Conservation (phyloP, 2,888 invertebrate genomes). For the Temnothorax rugatulus region DNA sequence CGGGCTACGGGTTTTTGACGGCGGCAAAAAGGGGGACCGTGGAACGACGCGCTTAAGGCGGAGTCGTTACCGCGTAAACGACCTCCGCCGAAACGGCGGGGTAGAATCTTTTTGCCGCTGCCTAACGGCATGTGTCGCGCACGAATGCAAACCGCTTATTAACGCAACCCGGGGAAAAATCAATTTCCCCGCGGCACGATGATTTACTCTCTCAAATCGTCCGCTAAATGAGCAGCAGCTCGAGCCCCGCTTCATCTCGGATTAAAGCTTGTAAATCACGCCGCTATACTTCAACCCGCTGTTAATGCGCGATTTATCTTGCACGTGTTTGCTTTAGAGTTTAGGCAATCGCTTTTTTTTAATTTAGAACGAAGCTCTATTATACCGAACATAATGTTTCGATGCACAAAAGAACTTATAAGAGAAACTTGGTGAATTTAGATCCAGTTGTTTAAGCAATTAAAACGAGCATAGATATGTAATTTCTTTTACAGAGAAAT, state of each 20-base stretch:
- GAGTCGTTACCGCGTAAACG: constrained; percentile 45
- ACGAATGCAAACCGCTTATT: constrained; percentile 40
- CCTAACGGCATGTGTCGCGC: constrained; percentile 16
- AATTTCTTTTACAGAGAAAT: background rate
- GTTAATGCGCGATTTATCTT: constrained; percentile 14
- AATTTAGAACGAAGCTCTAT: background rate
- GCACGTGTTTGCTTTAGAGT: background rate
- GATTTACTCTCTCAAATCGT: constrained; percentile 44
- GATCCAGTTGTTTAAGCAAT: background rate
- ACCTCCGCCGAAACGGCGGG: constrained; percentile 24
- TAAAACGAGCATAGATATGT: background rate
- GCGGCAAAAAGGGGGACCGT: constrained; percentile 36
- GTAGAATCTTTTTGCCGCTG: constrained; percentile 31
- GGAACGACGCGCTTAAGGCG: constrained; percentile 52
- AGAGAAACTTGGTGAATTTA: background rate
- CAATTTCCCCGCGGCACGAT: constrained; percentile 31
- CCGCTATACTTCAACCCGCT: background rate
- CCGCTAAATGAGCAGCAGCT: constrained; percentile 28
- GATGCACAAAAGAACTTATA: background rate
- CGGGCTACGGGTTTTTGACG: constrained; percentile 30
- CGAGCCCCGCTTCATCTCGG: background rate
- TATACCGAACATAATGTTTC: background rate
- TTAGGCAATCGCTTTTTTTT: background rate
- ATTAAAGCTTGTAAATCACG: constrained; percentile 23
- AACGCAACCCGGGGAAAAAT: constrained; percentile 12